Base-by-base conservation (phyloP, 2,797 vertebrate genomes). In the Phataginus tricuspis region DNA sequence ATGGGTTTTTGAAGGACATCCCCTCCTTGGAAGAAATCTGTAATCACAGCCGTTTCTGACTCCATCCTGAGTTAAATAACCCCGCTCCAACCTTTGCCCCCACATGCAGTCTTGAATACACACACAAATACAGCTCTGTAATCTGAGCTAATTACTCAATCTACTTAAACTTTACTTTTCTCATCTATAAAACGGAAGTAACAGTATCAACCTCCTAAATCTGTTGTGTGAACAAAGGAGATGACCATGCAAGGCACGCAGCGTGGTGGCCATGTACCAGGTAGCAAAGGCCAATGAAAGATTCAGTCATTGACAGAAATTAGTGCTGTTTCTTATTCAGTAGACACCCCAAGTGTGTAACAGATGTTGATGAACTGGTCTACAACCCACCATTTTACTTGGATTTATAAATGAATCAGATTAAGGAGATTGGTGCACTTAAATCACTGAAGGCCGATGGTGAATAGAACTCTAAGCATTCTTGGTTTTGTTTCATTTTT, bases 41-140 rank as follows among this genome's bases (percentile, higher is more conserved):
- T n/a, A 51, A 57, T 53, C n/a, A 79, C 2, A 72, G 53, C 21
- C 34, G 21, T 84, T 85, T 91, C 45, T 51, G 2, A 82, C 27
- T 66, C 37, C 5, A 13, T 77, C 80, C 7, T 95, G 83, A 63
- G 78, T 63, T 34, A 79, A 75, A 96, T 85, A 68, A 93, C 69
- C 49, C 69, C n/a, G 9, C 51, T 51, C 14, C 37, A 78, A 53
- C 7, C 21, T 61, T 84, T 2, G 9, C 7, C 23, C 29, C 1
- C 4, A 19, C 4, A 23, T 29, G 1, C n/a, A 25, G 2, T 71
- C 69, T 92, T 90, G 15, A 71, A 55, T 14, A 57, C 21, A 71
- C 27, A 4, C 9, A 34, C 29, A 34, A 21, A 27, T 8, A 77
- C 11, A 51, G 1, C 18, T 45, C 13, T 42, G 51, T 83, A 77